Evolutionary conservation across 35 echinoderm and acorn worm genomes (phyloP), one percentile per base, ranked within the genome.

Genomic region (Chiridota heheva): DNA sequence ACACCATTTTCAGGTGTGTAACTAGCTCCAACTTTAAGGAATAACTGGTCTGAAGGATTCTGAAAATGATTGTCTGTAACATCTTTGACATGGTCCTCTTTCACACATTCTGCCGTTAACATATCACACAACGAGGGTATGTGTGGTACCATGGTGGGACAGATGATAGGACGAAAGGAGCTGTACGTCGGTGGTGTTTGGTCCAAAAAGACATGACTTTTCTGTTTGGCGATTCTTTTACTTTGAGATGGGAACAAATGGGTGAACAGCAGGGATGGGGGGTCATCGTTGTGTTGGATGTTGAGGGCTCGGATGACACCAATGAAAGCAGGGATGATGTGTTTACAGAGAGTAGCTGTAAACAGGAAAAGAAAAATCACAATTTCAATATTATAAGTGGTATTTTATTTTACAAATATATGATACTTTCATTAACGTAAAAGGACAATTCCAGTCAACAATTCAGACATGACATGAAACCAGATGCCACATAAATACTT

Each of bases 111-210:
- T 26, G 48, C 46, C 12, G n/a, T 15, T 36, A 27, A 30, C 22
- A 12, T 58, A 0, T 25, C 72, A n/a, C n/a, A 20, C 0, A 35
- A 0, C 0, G 79, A 1, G n/a, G 20, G 69, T 44, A 95, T 77
- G 47, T 89, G 82, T 30, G 78, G 83, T 3, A 70, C 68, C 88
- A 96, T 96, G 27, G 89, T 49, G 1, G 78, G 83, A 1, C 84
- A 96, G 36, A 96, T 82, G 72, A 96, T 96, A 58, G 89, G 93
- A 3, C 93, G 89, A 72, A 96, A 96, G 57, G 93, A 87, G 44
- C 82, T 83, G 70, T 91, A 96, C 7, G 79, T 86, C 4, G 68
- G 44, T 2, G 42, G 64, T 32, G 63, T 28, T 3, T 90, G 75
- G 36, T 47, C 39, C 46, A 8, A 31, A 4, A 25, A 13, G 40